A percentile compares a stretch with the other conserved stretches of the same genome.
Evolutionary conservation across 2,797 vertebrate species (phyloP).

Genomic region (Diplodus sargus): DNA sequence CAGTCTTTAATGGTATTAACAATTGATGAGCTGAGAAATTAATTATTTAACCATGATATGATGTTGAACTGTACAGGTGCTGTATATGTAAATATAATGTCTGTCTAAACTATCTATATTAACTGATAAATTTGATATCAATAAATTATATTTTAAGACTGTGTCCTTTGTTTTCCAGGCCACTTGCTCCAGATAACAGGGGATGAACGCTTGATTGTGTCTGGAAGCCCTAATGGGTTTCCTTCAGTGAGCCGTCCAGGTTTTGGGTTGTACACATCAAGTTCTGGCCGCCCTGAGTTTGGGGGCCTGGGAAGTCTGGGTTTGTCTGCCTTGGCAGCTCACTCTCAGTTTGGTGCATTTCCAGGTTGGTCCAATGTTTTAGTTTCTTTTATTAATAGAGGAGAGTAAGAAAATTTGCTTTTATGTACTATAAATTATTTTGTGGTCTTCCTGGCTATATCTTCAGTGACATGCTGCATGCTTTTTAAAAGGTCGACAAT

Average conservation of each 20-base stretch:
- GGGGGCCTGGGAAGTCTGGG: slow-evolving; percentile 90
- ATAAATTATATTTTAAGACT: not conserved
- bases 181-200: slow-evolving; percentile 84
- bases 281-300: slow-evolving; percentile 89
- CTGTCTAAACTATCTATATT: not conserved
- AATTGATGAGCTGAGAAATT: not conserved
- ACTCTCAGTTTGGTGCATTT: slow-evolving; percentile 87
- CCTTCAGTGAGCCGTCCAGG: slow-evolving; percentile 87
- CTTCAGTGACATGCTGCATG: not conserved
- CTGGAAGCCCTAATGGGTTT: slow-evolving; percentile 87
- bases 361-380: slow-evolving; percentile 81
- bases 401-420: not conserved
- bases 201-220: slow-evolving; percentile 86
- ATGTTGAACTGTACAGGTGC: not conserved
- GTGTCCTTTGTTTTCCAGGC: slow-evolving; percentile 76
- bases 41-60: not conserved
- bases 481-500: not conserved
- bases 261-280: slow-evolving; percentile 87
- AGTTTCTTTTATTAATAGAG: not conserved
- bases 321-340: slow-evolving; percentile 87
- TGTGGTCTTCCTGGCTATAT: not conserved
- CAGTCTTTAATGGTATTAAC: not conserved
- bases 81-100: too few species aligned
- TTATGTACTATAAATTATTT: not conserved
- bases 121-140: not conserved